These are phyloP conservation scores for Cepphus grylle DNA, from an alignment of 2,113 vertebrate species.

Conservation along the genomic window DNA sequence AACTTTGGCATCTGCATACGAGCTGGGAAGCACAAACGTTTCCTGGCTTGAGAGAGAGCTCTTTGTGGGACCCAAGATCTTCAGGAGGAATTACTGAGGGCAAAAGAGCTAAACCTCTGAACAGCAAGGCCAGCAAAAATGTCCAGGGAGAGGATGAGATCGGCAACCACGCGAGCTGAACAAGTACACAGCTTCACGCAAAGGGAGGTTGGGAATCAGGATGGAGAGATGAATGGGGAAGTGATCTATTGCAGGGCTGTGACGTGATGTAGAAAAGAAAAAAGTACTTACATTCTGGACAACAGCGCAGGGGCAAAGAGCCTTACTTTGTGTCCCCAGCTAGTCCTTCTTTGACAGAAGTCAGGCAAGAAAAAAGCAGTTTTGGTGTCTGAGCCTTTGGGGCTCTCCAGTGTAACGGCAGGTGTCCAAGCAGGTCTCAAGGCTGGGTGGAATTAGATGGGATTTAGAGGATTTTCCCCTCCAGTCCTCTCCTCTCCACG, in stretches of 20 bases:
- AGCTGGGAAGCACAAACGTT: not conserved
- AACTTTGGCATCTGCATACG: not conserved
- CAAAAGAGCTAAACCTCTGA: not conserved
- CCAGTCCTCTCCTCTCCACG: not conserved
- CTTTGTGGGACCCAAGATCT: not conserved
- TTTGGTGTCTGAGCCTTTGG: not conserved
- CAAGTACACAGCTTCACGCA: not conserved
- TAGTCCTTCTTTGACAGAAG: not conserved
- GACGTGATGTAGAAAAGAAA: not conserved
- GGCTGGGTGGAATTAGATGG: not conserved
- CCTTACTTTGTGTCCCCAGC: not conserved
- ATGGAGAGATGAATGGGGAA: not conserved
- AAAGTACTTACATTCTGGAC: not conserved
- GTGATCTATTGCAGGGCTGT: not conserved
- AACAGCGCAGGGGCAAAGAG: not conserved
- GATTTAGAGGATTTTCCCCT: not conserved
- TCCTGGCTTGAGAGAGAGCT: not conserved
- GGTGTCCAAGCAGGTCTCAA: not conserved
- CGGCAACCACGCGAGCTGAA: not conserved
- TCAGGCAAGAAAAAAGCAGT: not conserved
- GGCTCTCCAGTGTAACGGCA: not conserved
- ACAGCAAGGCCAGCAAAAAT: not conserved
- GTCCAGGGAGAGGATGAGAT: not conserved
- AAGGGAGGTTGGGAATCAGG: not conserved
- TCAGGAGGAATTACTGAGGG: not conserved